Conservation (phyloP, 1,140 invertebrate species). For the Cryptotermes secundus region DNA sequence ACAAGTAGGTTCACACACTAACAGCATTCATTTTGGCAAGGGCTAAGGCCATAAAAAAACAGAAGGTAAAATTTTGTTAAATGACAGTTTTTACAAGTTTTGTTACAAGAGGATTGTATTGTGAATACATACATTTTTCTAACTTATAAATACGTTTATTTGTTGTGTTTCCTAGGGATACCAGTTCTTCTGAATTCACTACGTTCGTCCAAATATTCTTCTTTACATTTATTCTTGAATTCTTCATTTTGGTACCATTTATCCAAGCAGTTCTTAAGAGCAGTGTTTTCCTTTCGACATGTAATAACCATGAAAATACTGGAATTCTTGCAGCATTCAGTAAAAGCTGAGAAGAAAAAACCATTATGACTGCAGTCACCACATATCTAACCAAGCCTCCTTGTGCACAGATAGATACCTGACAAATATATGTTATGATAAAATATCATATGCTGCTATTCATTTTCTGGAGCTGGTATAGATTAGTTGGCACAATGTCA, state of each 20-base stretch:
- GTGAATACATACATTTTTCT: too few relatives aligned
- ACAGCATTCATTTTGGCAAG: too few relatives aligned
- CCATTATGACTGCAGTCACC: background rate
- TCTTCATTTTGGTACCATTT: conserved; percentile 75
- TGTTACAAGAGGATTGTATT: too few relatives aligned
- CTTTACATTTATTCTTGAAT: conserved; percentile 69
- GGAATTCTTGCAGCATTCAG: conserved; percentile 70
- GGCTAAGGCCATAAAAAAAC: too few relatives aligned
- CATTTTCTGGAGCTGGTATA: too few relatives aligned
- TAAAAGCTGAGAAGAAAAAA: conserved; percentile 58
- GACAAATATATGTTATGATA: too few relatives aligned
- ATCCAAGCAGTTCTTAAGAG: conserved; percentile 66
- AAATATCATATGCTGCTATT: too few relatives aligned
- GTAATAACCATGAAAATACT: conserved; percentile 67
- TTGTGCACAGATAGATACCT: too few relatives aligned
- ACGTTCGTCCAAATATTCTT: conserved; percentile 79
- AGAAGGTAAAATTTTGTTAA: too few relatives aligned
- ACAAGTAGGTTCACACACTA: too few relatives aligned
- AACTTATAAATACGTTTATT: background rate
- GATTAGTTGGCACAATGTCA: too few relatives aligned
- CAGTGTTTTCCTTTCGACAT: conserved; percentile 70
- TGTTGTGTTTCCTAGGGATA: conserved; percentile 56
- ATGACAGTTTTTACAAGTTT: too few relatives aligned
- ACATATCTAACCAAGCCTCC: background rate
- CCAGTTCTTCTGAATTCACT: conserved; percentile 79